These are phyloP conservation scores for Cyanoramphus novaezelandiae DNA, from an alignment of 2,113 vertebrate species.

Conservation along the genomic window DNA sequence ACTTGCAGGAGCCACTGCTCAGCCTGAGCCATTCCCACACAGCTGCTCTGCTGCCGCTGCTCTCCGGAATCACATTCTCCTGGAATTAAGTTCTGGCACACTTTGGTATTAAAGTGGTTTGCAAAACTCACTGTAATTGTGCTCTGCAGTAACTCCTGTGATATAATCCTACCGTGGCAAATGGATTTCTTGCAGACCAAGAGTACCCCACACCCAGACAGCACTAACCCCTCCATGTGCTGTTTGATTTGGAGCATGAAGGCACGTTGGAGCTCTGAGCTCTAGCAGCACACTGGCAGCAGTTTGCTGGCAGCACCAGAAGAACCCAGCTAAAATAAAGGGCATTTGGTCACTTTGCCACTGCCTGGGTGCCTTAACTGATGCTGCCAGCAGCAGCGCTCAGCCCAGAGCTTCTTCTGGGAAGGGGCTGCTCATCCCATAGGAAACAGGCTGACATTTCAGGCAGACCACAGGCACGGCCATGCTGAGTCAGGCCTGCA, in stretches of 20 bases:
- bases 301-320: neutral
- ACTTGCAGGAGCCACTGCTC: neutral
- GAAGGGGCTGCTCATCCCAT: neutral
- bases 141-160: neutral
- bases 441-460: neutral
- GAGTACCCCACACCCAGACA: neutral
- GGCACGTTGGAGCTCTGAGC: neutral
- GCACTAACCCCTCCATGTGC: fast-evolving
- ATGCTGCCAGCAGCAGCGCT: fast-evolving
- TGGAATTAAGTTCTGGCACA: conserved; percentile 4
- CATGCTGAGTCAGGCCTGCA: neutral
- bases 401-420: neutral
- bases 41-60: neutral
- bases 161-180: neutral
- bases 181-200: conserved; percentile 14
- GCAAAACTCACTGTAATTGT: neutral
- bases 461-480: neutral
- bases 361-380: neutral
- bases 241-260: neutral
- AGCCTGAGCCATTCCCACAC: neutral
- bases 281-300: neutral
- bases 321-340: neutral
- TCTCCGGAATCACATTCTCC: neutral
- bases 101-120: neutral
- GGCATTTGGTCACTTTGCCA: neutral